Evolutionary conservation across 2,888 invertebrate genomes (phyloP), one percentile per base, ranked within the genome.

Genomic region (Machimus atricapillus): DNA sequence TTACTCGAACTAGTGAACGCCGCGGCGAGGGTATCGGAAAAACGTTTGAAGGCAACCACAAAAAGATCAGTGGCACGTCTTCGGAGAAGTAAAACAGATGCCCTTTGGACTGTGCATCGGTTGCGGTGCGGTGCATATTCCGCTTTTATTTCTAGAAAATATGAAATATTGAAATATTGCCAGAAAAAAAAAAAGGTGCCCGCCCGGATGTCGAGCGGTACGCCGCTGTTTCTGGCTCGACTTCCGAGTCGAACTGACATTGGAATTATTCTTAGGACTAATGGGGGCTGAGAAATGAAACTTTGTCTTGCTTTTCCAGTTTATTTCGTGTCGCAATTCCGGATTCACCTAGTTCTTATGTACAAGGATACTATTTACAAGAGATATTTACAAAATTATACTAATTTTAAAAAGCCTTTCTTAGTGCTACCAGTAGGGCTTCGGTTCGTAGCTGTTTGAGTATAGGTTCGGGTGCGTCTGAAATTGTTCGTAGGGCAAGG

Each of bases 401-500:
- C 78, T 78, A 23, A n/a, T 58, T 73, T 40, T 16, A 43, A 19
- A 19, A 12, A 23, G 40, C 37, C 14, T 16, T 23, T 83, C 23
- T 40, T 23, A 73, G 2, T 79, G 83, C 87, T 89, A 89, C 89
- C 89, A 89, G 82, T 83, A 89, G n/a, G 89, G 34, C 40, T 89
- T 88, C 8, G 87, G 87, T 6, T 89, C 89, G 46, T 88, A 89
- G 12, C 52, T 19, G 37, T 85, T 87, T 19, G 87, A 37, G 58
- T 86, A 86, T 37, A 79, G 14, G 27, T 76, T 86, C 14, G 79
- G 86, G 40, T 87, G 87, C 5, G 77, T 37, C 74, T 88, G 86
- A 66, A 87, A 88, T 56, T 89, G 89, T 34, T 90, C 90, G 85
- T 89, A 90, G 34, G 88, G 88, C 7, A 88, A 34, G 12, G 88